Evolutionary conservation across 2,113 vertebrate species (phyloP).

Genomic region (Scomber scombrus): DNA sequence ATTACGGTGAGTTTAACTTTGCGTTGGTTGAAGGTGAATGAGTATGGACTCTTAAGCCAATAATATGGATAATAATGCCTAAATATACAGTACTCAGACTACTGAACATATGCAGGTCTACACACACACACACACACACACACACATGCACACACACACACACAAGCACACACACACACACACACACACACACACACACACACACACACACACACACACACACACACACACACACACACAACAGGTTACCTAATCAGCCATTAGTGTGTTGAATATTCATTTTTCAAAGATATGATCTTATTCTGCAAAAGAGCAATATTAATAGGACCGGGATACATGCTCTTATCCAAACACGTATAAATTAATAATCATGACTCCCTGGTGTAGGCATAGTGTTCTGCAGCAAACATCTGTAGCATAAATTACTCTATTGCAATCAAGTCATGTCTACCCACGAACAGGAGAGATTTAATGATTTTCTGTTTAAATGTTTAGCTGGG

Average conservation of each 20-base stretch:
- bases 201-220: too few relatives aligned
- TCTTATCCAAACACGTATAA: constrained; percentile 79
- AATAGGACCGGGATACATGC: constrained; percentile 71
- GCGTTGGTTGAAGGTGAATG: constrained; percentile 70
- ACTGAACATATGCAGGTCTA: constrained; percentile 7
- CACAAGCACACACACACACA: too few relatives aligned
- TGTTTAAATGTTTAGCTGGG: constrained; percentile 40
- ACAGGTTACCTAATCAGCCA: constrained; percentile 47
- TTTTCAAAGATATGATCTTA: constrained; percentile 75
- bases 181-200: too few relatives aligned
- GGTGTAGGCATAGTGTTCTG: constrained; percentile 51
- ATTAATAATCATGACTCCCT: constrained; percentile 78
- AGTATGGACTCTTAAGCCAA: constrained; percentile 40
- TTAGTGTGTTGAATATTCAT: constrained; percentile 77
- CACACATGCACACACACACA: too few relatives aligned
- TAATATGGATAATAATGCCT: constrained; percentile 56
- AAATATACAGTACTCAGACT: constrained; percentile 59
- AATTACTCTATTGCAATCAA: constrained; percentile 63
- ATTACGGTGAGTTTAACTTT: constrained; percentile 66
- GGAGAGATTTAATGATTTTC: constrained; percentile 58
- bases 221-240: background rate
- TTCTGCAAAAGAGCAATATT: constrained; percentile 80
- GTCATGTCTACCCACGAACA: constrained; percentile 52
- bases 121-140: background rate
- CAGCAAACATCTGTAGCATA: constrained; percentile 79